phyloP scores from a whole-genome alignment of 1,140 invertebrate genomes.

The Phymorhynchus buccinoides region DNA sequence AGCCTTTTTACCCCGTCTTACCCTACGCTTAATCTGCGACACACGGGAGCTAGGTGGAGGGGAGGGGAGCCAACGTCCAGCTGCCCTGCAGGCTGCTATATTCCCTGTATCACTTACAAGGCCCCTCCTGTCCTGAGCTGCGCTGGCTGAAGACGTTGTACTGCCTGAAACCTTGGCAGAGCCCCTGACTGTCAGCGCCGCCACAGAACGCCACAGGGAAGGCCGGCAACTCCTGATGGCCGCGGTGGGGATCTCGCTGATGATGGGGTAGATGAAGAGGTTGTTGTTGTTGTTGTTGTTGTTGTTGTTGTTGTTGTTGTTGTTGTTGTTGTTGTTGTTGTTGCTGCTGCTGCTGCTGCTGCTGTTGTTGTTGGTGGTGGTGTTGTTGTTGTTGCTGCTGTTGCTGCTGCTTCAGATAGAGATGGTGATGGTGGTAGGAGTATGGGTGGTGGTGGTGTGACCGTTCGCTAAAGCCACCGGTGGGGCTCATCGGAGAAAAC shows the following conservation, averaged over 20 bases:
- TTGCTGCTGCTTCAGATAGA: neutral
- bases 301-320: neutral
- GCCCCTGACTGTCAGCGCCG: neutral
- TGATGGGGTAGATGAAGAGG: too few species aligned
- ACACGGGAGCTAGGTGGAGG: neutral
- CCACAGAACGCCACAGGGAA: conserved; percentile 15
- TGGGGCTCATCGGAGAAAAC: neutral
- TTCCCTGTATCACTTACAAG: too few species aligned
- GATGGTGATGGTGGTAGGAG: neutral
- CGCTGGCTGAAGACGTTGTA: neutral
- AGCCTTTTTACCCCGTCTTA: neutral
- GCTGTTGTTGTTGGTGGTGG: neutral
- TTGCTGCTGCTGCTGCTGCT: neutral
- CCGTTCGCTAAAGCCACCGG: neutral
- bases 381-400: neutral
- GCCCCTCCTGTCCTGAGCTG: neutral
- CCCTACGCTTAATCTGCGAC: neutral
- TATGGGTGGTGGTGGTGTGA: neutral
- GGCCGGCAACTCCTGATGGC: conserved; percentile 1
- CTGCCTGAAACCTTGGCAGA: neutral
- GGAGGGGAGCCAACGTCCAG: neutral
- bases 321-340: conserved; percentile 3
- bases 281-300: too few species aligned
- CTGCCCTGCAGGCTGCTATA: too few species aligned
- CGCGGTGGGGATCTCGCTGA: neutral